Evolutionary conservation across 2,888 invertebrate species (phyloP).

Genomic region (Drosophila villosipedis): DNA sequence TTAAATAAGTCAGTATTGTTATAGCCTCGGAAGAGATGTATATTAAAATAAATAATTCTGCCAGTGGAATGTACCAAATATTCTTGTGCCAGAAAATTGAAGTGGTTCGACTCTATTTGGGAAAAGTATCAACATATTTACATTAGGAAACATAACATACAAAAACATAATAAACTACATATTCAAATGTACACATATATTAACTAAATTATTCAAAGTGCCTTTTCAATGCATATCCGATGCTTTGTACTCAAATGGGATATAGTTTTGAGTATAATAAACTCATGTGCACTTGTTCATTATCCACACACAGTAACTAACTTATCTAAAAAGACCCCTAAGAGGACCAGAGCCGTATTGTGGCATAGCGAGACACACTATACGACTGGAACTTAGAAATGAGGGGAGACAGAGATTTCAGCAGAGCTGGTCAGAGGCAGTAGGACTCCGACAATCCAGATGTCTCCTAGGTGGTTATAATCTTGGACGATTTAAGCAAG

Average conservation of each 20-base stretch:
- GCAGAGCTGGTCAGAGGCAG: no score
- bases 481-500: no score
- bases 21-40: slow-evolving; percentile 16
- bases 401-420: no score
- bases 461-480: no score
- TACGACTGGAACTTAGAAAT: no score
- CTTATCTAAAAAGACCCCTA: neutral
- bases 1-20: slow-evolving; percentile 48
- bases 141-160: neutral
- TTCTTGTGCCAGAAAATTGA: neutral
- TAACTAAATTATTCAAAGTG: neutral
- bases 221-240: neutral
- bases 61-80: slow-evolving; percentile 9
- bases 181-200: neutral
- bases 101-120: neutral
- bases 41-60: slow-evolving; percentile 43
- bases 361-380: no score
- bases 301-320: neutral
- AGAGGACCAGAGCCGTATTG: no score
- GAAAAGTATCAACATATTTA: neutral
- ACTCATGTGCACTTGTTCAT: neutral
- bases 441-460: no score
- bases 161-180: neutral
- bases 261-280: neutral
- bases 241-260: neutral